phyloP scores from a whole-genome alignment of 1,140 invertebrate genomes.

The Phthorimaea operculella region DNA sequence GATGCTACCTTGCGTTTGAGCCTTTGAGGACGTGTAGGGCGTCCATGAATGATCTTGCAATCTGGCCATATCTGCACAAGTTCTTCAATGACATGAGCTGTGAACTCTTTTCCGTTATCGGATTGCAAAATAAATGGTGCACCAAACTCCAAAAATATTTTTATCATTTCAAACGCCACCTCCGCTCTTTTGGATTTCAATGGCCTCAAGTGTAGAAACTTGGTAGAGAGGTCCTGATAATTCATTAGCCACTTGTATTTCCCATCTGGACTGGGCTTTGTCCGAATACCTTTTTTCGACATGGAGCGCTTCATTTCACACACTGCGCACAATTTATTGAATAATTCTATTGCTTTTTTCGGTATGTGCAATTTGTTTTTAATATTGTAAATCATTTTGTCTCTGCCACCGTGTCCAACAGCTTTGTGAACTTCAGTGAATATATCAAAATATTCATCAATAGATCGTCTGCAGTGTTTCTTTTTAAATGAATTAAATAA shows the following conservation, averaged over 20 bases:
- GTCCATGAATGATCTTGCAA: constrained; percentile 43
- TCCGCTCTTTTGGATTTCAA: constrained; percentile 36
- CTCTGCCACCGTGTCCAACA: too few species aligned
- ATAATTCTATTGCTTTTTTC: constrained; percentile 19
- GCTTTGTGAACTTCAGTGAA: constrained; percentile 20
- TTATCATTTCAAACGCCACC: constrained; percentile 24
- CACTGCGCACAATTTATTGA: constrained; percentile 14
- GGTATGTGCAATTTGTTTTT: constrained; percentile 19
- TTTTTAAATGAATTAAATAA: too few species aligned
- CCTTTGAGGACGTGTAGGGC: constrained; percentile 23
- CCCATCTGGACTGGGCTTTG: constrained; percentile 50
- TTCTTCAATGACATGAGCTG: constrained; percentile 37
- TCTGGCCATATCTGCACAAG: constrained; percentile 45
- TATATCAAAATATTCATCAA: constrained; percentile 25
- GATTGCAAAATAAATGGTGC: constrained; percentile 40
- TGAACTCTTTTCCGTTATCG: constrained; percentile 49
- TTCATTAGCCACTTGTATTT: constrained; percentile 57
- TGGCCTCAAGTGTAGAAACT: constrained; percentile 43
- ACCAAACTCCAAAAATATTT: constrained; percentile 44
- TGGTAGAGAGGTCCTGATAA: constrained; percentile 64
- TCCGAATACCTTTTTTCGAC: constrained; percentile 31
- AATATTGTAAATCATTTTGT: constrained; percentile 20
- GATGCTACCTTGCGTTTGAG: constrained; percentile 23
- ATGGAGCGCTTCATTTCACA: constrained; percentile 15
- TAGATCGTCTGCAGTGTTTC: too few species aligned